Conservation (phyloP, 1,140 invertebrate species). For the Pseudachorutes palmiensis region DNA sequence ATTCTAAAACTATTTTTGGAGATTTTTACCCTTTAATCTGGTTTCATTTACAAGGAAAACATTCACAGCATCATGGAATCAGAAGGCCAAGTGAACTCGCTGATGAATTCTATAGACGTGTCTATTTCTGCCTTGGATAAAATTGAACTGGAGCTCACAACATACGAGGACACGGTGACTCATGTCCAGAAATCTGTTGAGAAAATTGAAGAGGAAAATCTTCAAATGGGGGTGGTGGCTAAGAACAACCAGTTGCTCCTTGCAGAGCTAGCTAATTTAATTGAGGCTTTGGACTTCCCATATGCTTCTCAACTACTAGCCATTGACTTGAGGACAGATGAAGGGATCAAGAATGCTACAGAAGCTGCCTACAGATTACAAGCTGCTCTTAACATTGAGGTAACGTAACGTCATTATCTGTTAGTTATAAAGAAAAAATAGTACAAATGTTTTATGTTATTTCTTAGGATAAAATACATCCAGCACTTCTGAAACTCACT, state of each 20-base stretch:
- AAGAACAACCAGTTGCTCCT: constrained; percentile 71
- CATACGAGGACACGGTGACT: constrained; percentile 68
- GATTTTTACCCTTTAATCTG: neutral
- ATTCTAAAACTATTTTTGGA: neutral
- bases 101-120: constrained; percentile 76
- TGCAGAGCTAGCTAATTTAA: constrained; percentile 67
- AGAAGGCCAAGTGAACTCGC: constrained; percentile 67
- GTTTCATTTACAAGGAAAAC: constrained; percentile 55
- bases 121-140: constrained; percentile 67
- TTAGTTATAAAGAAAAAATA: neutral
- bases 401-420: neutral
- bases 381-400: constrained; percentile 32
- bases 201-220: constrained; percentile 86
- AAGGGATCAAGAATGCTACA: constrained; percentile 66
- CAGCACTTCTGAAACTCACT: constrained; percentile 57
- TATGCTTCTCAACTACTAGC: constrained; percentile 61
- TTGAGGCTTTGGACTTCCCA: constrained; percentile 70
- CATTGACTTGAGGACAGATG: constrained; percentile 62
- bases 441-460: neutral
- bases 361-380: constrained; percentile 47
- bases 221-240: constrained; percentile 75
- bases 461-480: constrained; percentile 55
- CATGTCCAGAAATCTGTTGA: constrained; percentile 76
- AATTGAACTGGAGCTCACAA: constrained; percentile 62
- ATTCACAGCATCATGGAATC: constrained; percentile 77